Evolutionary conservation across 2,113 vertebrate genomes (phyloP).

Genomic region (Eubucco bourcierii): DNA sequence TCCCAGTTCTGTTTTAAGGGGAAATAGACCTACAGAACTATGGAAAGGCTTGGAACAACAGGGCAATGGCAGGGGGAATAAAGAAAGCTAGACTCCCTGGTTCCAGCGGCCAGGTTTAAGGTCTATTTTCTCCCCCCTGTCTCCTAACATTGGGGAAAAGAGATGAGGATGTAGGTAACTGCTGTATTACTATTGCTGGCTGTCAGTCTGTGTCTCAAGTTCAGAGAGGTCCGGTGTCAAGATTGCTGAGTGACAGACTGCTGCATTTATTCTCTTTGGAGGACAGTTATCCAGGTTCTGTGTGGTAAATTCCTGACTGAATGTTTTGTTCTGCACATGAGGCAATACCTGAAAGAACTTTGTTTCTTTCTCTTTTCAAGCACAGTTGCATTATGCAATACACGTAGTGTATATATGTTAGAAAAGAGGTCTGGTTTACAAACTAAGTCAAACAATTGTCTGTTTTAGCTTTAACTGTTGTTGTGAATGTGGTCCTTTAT

Average conservation of each 20-base stretch:
- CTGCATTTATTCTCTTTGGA: not conserved
- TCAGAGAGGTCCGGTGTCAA: not conserved
- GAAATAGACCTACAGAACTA: not conserved
- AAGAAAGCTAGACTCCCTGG: not conserved
- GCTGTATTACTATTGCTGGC: not conserved
- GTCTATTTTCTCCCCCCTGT: not conserved
- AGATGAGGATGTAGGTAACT: not conserved
- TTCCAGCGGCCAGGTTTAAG: not conserved
- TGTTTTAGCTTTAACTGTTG: not conserved
- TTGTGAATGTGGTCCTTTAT: not conserved
- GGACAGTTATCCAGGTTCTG: not conserved
- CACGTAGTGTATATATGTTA: not conserved
- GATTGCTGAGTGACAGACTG: not conserved
- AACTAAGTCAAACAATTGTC: not conserved
- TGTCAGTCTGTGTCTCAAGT: not conserved
- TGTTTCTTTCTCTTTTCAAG: not conserved
- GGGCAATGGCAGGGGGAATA: not conserved
- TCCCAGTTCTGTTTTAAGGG: not conserved
- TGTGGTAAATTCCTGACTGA: not conserved
- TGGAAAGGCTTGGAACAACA: not conserved
- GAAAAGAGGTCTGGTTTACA: not conserved
- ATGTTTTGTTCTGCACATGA: not conserved
- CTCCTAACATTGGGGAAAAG: not conserved
- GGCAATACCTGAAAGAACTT: not conserved
- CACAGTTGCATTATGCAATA: not conserved